These are phyloP conservation scores for Enteromius afrohamiltoni DNA, from an alignment of 2,797 vertebrate genomes.

Conservation along the genomic window DNA sequence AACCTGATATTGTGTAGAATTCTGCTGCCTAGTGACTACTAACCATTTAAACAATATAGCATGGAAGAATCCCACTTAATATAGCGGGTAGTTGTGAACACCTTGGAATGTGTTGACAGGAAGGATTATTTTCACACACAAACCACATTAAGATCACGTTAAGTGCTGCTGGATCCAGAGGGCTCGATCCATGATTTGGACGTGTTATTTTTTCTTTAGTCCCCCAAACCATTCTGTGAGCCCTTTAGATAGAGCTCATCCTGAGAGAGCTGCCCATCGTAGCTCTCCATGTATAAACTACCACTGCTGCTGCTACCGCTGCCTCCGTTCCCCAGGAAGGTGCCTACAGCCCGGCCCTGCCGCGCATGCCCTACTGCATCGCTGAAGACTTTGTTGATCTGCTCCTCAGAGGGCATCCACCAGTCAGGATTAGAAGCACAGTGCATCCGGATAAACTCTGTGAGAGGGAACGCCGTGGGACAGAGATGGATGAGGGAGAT, in stretches of 20 bases:
- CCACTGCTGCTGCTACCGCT: slow-evolving; percentile 79
- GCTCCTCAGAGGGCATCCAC: slow-evolving; percentile 99
- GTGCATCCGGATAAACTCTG: slow-evolving; percentile 99
- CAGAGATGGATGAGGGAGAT: background rate
- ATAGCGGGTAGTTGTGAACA: background rate
- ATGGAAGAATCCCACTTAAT: slow-evolving; percentile 9
- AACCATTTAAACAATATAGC: slow-evolving; percentile 15
- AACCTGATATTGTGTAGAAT: slow-evolving; percentile 30
- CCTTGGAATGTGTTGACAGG: slow-evolving; percentile 51
- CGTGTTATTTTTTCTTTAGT: slow-evolving; percentile 74
- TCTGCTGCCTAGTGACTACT: slow-evolving; percentile 13
- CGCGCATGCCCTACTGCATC: slow-evolving; percentile 96
- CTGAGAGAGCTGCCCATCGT: slow-evolving; percentile 89
- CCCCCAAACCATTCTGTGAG: slow-evolving; percentile 87
- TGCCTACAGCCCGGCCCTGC: slow-evolving; percentile 94
- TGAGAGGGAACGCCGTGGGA: background rate
- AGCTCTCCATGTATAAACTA: slow-evolving; percentile 88
- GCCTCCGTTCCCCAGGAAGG: slow-evolving; percentile 79
- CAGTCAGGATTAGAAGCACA: slow-evolving; percentile 98
- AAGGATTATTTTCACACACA: slow-evolving; percentile 30
- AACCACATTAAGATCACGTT: slow-evolving; percentile 2
- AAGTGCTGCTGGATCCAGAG: slow-evolving; percentile 9
- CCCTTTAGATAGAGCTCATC: slow-evolving; percentile 91
- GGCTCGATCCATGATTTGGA: background rate
- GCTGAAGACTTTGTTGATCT: slow-evolving; percentile 99